phyloP scores from a whole-genome alignment of 2,113 vertebrate species.

The Mastomys natalensis region DNA sequence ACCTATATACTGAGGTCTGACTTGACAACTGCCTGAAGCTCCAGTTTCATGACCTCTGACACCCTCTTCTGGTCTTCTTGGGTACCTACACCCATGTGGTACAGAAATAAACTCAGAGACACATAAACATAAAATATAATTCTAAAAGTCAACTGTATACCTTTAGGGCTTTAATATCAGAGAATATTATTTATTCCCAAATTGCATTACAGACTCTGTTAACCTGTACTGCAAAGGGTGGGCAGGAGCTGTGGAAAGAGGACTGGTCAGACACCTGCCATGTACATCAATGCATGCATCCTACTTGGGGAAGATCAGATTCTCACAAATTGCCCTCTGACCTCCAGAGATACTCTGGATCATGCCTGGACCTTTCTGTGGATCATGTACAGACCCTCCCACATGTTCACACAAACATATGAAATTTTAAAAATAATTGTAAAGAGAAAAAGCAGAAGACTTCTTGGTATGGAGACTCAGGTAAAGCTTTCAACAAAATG shows the following conservation, averaged over 20 bases:
- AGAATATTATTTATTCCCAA: not conserved
- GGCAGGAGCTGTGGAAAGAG: not conserved
- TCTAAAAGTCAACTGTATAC: not conserved
- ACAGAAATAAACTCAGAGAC: not conserved
- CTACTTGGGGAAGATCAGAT: not conserved
- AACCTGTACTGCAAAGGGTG: not conserved
- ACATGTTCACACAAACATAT: not conserved
- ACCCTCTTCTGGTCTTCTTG: not conserved
- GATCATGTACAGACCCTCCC: not conserved
- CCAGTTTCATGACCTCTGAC: not conserved
- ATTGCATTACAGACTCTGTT: not conserved
- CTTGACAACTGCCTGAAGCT: not conserved
- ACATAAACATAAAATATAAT: not conserved
- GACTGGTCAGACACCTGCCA: not conserved
- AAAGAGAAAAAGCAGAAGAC: not conserved
- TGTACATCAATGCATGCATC: not conserved
- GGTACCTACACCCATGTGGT: not conserved
- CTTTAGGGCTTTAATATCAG: not conserved
- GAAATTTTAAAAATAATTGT: not conserved
- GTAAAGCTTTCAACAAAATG: not conserved
- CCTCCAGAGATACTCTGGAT: not conserved
- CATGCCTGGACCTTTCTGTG: not conserved
- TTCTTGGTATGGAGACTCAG: not conserved
- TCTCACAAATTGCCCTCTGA: not conserved
- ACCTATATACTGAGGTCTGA: not conserved